phyloP scores from a whole-genome alignment of 2,113 vertebrate species.

The Corythornis vintsioides region DNA sequence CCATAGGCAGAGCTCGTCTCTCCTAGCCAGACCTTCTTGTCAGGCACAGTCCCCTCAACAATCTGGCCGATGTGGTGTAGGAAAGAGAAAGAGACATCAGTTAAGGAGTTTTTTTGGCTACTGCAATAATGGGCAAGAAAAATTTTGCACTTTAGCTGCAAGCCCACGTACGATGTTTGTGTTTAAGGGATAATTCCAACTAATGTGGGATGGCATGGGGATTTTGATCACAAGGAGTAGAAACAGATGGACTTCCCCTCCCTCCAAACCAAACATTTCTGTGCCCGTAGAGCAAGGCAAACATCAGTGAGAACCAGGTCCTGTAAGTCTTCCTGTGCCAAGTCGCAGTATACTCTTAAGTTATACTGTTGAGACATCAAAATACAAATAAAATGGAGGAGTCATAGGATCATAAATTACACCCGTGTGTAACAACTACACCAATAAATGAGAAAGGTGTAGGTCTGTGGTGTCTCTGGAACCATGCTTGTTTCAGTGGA shows the following conservation, averaged over 20 bases:
- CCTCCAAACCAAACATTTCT: neutral
- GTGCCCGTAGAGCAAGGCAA: neutral
- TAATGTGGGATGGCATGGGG: neutral
- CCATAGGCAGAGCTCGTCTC: constrained; percentile 95
- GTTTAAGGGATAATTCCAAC: neutral
- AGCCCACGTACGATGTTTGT: accelerated
- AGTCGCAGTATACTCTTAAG: neutral
- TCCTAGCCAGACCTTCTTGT: constrained; percentile 91
- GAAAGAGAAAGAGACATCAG: neutral
- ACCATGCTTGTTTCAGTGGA: neutral
- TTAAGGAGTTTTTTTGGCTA: neutral
- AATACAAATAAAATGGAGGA: neutral
- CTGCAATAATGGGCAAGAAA: neutral
- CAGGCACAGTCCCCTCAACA: constrained; percentile 70
- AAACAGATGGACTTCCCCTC: neutral
- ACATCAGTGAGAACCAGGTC: neutral
- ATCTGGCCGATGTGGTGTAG: constrained; percentile 47
- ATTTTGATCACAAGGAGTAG: neutral
- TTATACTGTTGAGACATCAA: neutral
- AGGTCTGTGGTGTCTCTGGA: neutral
- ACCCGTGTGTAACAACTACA: neutral
- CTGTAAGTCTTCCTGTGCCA: neutral
- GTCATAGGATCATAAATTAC: neutral
- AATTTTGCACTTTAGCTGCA: neutral
- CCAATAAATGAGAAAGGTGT: neutral